Evolutionary conservation across 1,140 invertebrate species (phyloP).

Genomic region (Drosophila pseudoobscura): DNA sequence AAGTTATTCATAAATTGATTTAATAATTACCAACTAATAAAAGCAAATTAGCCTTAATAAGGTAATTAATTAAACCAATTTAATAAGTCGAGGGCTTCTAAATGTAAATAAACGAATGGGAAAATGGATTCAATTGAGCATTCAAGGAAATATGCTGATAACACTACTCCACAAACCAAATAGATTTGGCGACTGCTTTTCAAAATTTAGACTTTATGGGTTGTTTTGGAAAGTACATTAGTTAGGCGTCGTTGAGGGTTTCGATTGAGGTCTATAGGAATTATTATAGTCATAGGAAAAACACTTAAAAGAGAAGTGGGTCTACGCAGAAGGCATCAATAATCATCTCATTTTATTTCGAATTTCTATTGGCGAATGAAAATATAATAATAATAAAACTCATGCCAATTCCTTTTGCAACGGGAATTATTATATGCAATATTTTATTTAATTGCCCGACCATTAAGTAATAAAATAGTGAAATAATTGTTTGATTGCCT

Average conservation of each 20-base stretch:
- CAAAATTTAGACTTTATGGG: too few relatives aligned
- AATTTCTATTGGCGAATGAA: too few relatives aligned
- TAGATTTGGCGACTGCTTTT: too few relatives aligned
- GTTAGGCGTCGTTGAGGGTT: too few relatives aligned
- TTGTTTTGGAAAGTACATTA: too few relatives aligned
- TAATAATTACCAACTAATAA: conserved; percentile 68
- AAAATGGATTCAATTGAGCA: not conserved
- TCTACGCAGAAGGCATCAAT: too few relatives aligned
- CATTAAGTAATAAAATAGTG: conserved; percentile 23
- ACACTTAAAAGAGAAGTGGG: too few relatives aligned
- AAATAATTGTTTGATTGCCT: conserved; percentile 24
- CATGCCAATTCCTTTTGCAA: not conserved
- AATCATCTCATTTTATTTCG: too few relatives aligned
- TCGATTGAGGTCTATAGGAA: too few relatives aligned
- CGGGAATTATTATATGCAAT: conserved; percentile 1
- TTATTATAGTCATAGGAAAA: too few relatives aligned
- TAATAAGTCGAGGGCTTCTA: not conserved
- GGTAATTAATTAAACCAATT: conserved; percentile 57
- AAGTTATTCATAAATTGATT: conserved; percentile 61
- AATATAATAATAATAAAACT: not conserved
- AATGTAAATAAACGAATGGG: not conserved
- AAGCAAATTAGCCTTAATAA: conserved; percentile 70
- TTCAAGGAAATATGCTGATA: not conserved
- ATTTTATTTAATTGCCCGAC: conserved; percentile 31
- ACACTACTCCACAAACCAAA: too few relatives aligned